Conservation (phyloP, 2,113 vertebrate genomes). For the Pitta sordida region DNA sequence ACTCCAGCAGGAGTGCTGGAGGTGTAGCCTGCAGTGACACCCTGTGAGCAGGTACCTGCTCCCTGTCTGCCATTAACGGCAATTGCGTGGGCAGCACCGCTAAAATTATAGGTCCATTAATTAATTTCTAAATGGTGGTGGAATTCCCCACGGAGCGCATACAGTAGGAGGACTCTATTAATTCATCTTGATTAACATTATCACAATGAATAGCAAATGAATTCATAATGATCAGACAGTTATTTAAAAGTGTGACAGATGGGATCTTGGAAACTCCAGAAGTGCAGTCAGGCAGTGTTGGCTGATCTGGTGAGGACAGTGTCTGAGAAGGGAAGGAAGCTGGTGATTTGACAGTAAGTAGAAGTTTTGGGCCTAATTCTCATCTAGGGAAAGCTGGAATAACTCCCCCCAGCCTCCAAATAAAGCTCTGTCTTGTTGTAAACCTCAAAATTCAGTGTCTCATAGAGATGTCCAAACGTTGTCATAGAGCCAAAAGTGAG, state of each 20-base stretch:
- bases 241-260: conserved; percentile 63
- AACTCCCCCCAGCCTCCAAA: fast-evolving
- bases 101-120: conserved; percentile 45
- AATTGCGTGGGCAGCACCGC: conserved; percentile 27
- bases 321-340: neutral
- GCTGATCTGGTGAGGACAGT: neutral
- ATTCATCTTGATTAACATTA: conserved; percentile 65
- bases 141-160: conserved; percentile 9
- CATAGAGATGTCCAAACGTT: neutral
- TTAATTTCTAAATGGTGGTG: conserved; percentile 31
- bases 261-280: neutral
- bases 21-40: neutral
- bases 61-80: fast-evolving
- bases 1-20: neutral
- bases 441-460: neutral
- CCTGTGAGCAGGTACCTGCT: neutral
- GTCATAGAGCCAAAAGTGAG: neutral
- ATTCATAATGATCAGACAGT: conserved; percentile 50
- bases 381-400: neutral
- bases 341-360: neutral
- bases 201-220: conserved; percentile 60
- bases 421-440: neutral
- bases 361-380: neutral
- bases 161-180: conserved; percentile 47
- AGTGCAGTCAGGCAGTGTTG: neutral